These are phyloP conservation scores for Neoascia interrupta DNA, from an alignment of 2,888 invertebrate genomes.

Conservation along the genomic window DNA sequence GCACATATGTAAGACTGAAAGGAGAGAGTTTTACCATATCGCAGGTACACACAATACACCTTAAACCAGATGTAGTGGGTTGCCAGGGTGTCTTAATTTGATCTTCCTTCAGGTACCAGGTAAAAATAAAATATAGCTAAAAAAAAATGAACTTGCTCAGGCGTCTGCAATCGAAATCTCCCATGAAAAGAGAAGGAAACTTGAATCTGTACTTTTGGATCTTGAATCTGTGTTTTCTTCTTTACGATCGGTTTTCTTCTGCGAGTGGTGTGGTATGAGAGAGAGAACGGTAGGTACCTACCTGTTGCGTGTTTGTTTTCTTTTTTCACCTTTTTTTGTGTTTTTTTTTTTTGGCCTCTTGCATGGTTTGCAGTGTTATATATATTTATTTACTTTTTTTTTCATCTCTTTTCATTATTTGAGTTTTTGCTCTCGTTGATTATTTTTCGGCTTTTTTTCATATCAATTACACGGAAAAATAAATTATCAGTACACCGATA, in stretches of 20 bases:
- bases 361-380: too few relatives aligned
- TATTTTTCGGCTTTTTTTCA: constrained; percentile 27
- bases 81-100: constrained; percentile 55
- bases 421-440: constrained; percentile 46
- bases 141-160: constrained; percentile 46
- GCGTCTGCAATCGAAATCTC: constrained; percentile 58
- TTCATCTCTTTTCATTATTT: constrained; percentile 29
- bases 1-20: constrained; percentile 70
- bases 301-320: constrained; percentile 45
- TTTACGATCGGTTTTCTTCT: constrained; percentile 8
- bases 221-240: background rate
- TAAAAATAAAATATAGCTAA: constrained; percentile 32
- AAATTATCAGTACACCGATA: constrained; percentile 55
- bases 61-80: constrained; percentile 64
- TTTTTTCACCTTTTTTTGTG: constrained; percentile 9
- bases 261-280: constrained; percentile 10
- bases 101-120: constrained; percentile 56
- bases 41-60: constrained; percentile 59
- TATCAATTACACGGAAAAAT: constrained; percentile 13
- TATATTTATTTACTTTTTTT: constrained; percentile 28
- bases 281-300: constrained; percentile 45
- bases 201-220: background rate
- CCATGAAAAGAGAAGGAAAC: constrained; percentile 54
- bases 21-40: constrained; percentile 70
- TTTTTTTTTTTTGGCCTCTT: background rate